Evolutionary conservation across 2,888 invertebrate species (phyloP).

Genomic region (Catocala nupta): DNA sequence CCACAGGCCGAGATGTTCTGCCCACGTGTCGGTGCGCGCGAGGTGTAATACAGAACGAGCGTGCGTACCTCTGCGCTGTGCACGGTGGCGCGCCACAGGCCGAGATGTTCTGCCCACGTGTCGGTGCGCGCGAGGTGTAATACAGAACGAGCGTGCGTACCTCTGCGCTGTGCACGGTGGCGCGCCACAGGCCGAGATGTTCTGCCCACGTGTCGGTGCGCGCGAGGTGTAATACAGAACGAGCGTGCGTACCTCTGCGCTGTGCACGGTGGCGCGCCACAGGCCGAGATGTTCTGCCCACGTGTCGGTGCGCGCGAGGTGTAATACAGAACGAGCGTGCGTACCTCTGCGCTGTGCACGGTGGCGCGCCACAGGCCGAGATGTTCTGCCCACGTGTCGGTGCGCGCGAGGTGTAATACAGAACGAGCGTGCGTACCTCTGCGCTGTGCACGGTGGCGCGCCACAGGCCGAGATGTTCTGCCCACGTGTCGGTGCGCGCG

Average conservation of each 20-base stretch:
- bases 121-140: background rate
- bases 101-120: conserved; percentile 1
- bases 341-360: conserved; percentile 93
- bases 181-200: conserved; percentile 95
- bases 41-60: too few relatives aligned
- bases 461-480: conserved; percentile 10
- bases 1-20: too few relatives aligned
- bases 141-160: conserved; percentile 69
- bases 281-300: conserved; percentile 9
- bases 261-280: too few relatives aligned
- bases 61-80: too few relatives aligned
- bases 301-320: background rate
- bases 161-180: conserved; percentile 94
- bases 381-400: conserved; percentile 96
- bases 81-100: conserved; percentile 2
- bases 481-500: background rate
- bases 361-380: conserved; percentile 95
- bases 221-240: conserved; percentile 93
- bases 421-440: too few relatives aligned
- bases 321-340: background rate
- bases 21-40: too few relatives aligned
- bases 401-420: conserved; percentile 90
- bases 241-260: too few relatives aligned
- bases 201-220: conserved; percentile 97
- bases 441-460: too few relatives aligned